Evolutionary conservation across 1,140 invertebrate genomes (phyloP), one percentile per base, ranked within the genome.

Genomic region (Andricus grossulariae): DNA sequence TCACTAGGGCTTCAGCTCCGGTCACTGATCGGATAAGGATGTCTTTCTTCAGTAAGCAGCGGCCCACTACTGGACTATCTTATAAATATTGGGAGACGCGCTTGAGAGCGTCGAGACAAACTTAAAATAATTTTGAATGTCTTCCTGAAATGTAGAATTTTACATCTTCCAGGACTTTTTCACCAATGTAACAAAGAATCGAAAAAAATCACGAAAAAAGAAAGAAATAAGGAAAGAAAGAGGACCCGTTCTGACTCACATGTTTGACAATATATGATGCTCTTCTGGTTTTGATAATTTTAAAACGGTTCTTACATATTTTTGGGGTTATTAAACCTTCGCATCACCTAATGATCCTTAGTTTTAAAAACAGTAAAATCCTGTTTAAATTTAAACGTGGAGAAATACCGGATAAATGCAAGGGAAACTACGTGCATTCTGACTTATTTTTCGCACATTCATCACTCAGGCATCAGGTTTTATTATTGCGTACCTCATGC

Each of bases 281-380:
- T 66, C 32, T 66, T 21, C 60, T 66, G 60, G 60, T 66, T 66
- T 66, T 32, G 57, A 66, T 66, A 15, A 25, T 66, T 66, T 66
- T 4, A 25, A 39, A 39, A 66, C 60, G 32, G 60, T 66, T 66
- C 60, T 66, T 66, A 25, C 25, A 66, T 66, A 8, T 66, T 45
- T 39, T 66, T 13, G 5, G 25, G 60, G 60, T 39, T 32, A 66
- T 39, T 66, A 66, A 66, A 32, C 21, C 25, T 25, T 66, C 10
- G 39, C 39, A 45, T 45, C 39, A 45, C 39, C 8, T 45, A 45
- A 45, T 45, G 39, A 45, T 7, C 57, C 57, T 60, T 60, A 60
- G 57, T 25, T 60, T 32, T 19, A 45, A 45, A 45, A 45, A 25
- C 52, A 54, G n/a, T 10, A n/a, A 54, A 54, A 54, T 54, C 52